Percentiles rank a stretch among this genome's conserved stretches.
These are phyloP conservation scores for Sebastes glaucus DNA, from an alignment of 2,797 vertebrate species.

Conservation along the genomic window DNA sequence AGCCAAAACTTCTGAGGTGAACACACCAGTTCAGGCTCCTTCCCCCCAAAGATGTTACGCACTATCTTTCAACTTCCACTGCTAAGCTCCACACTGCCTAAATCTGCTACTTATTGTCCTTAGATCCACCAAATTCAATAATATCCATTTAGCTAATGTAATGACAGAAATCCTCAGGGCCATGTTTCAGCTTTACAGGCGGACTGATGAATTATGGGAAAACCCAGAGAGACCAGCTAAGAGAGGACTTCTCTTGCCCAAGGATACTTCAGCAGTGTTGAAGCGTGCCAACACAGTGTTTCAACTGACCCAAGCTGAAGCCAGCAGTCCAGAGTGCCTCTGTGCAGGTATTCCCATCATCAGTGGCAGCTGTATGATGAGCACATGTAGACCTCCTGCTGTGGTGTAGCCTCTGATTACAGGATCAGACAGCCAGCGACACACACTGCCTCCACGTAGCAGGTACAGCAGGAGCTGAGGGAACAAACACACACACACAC, in stretches of 20 bases:
- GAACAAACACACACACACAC: background rate
- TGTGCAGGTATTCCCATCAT: constrained; percentile 85
- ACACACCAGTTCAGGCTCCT: no score
- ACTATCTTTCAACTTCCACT: background rate
- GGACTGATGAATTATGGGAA: background rate
- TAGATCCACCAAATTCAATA: background rate
- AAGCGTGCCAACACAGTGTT: background rate
- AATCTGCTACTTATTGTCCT: background rate
- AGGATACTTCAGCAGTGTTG: background rate
- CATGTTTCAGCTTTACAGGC: background rate
- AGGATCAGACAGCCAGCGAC: constrained; percentile 87
- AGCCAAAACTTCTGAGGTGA: background rate
- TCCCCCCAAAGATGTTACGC: background rate
- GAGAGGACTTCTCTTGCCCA: background rate
- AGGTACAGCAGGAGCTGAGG: constrained; percentile 86
- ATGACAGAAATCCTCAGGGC: background rate
- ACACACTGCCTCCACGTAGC: constrained; percentile 87
- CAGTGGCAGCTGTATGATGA: constrained; percentile 87
- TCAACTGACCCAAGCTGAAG: constrained; percentile 85
- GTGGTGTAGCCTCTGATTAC: constrained; percentile 89
- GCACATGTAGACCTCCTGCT: constrained; percentile 86
- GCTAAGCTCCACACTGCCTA: background rate
- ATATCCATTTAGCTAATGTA: background rate
- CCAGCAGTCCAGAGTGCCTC: constrained; percentile 83
- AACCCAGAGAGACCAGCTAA: background rate